Base-by-base conservation (phyloP, 2,888 invertebrate species). In the Cacoxenus indagator region DNA sequence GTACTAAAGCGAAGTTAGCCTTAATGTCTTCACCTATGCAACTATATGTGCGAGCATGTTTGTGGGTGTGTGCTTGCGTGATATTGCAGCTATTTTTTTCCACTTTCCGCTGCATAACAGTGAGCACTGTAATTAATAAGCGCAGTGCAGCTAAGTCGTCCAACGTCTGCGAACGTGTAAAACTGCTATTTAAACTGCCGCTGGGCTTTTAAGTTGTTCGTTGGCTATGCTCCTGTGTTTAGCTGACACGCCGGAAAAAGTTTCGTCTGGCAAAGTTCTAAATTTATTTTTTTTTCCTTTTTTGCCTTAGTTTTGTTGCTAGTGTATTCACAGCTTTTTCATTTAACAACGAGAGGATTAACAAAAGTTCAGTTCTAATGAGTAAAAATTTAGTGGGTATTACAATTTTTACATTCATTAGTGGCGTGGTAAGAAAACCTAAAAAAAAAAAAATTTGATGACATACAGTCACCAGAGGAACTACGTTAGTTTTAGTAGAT, bases 121-220 rank as follows among this genome's bases (percentile, higher is more conserved):
- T 57, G 59, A n/a, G 19, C 14, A 17, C 31, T 1, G 31, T 59
- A 59, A 59, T 59, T 59, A 59, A 59, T 31, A 29, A 59, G 59
- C 31, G 17, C 31, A 59, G 24, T 59, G 29, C 59, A 59, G 59
- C 22, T 43, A 43, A 43, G 14, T 43, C 45, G 45, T 43, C n/a
- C 31, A 17, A 19, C 17, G 17, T n/a, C 17, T 17, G 27, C 2
- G 29, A n/a, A 59, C 11, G 3, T 27, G 57, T 57, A 57, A 17
- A 27, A 43, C 11, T 43, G 37, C 37, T 43, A 61, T 37, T 31
- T 6, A 59, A 59, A 59, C 2, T 1, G 19, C 37, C 27, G n/a
- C 14, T 27, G 55, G 55, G 6, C 26, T 27, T 57, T 19, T 22
- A 19, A 8, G 6, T 22, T 26, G n/a, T n/a, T n/a, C n/a, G n/a